Evolutionary conservation across 2,113 vertebrate species (phyloP), one percentile per base, ranked within the genome.

Genomic region (Electrona antarctica): DNA sequence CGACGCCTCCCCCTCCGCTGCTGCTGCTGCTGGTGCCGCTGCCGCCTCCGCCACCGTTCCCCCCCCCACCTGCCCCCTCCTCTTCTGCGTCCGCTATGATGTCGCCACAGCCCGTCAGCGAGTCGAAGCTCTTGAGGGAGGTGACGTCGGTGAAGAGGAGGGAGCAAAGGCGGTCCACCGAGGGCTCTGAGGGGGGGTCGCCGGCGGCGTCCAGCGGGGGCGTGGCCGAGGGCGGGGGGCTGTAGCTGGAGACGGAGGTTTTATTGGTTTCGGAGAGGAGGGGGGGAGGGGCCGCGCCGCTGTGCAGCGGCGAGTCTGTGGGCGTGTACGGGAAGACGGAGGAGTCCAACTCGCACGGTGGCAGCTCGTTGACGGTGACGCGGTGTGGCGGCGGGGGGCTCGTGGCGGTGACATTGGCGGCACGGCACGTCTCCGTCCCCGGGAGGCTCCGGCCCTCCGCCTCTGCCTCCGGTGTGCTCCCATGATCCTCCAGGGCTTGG

Each of bases 51-150:
- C 90, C 69, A 2, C 71, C 57, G 8, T 29, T 63, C 2, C 45
- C 82, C 33, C 1, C 33, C 65, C 6, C 7, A 81, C 7, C 7
- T 80, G 74, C 77, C 72, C 91, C 93, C 80, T 97, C 96, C 47
- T 98, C 98, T 49, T 99, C 98, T 1, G 87, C 95, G 84, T 99
- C 98, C 41, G 97, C 98, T 83, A 98, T 99, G 93, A 99, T 97
- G 93, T 99, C 98, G 78, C 98, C 97, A 51, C 98, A 99, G 88
- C 98, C 98, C 62, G 98, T 99, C 87, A 99, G 94, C 85, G 98
- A 99, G 94, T 99, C 98, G 89, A 99, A 99, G 93, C 98, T 99
- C 93, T 99, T 99, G 81, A 99, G 94, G 80, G 98, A 99, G 80
- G 98, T 98, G 93, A 99, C 97, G 86, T 99, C 98, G 77, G 94